Evolutionary conservation across 2,113 vertebrate genomes (phyloP), one percentile per base, ranked within the genome.

Genomic region (Herpetotheres cachinnans): DNA sequence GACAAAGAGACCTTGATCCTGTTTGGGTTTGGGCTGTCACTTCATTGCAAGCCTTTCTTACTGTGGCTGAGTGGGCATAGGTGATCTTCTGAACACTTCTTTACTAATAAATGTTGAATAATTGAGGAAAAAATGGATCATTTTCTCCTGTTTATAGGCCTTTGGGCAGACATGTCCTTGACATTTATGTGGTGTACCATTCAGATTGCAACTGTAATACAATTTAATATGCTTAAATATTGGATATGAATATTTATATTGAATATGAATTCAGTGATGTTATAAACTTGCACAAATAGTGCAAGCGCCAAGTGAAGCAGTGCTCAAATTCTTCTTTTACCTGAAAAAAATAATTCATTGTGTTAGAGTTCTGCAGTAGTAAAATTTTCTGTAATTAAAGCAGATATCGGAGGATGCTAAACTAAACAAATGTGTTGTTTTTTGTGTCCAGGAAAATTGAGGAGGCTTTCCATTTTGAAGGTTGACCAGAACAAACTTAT

Each of bases 401-500:
- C 38, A 32, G 26, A 14, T 42, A 27, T 38, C 4, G 10, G 59
- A 71, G 16, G 6, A 24, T 44, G n/a, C 42, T 46, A n/a, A 54
- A 56, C 19, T 74, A 18, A 90, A 74, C 32, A 80, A 72, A 25
- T 19, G 27, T 19, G 46, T 16, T 40, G 40, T 86, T 81, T 94
- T 93, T 52, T 80, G 66, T 85, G 9, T 55, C 38, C 94, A 99
- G 99, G 99, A 94, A 99, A 99, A 96, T 81, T 99, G 73, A 98
- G 96, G 91, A 98, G 98, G 49, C 98, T 99, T 70, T 99, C 99
- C 1, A 99, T 99, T 93, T 96, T 99, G 97, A 99, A 99, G 97
- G 99, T 98, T 56, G 99, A 99, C 97, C 99, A 99, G 98, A 99
- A 99, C 95, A 98, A 98, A 76, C 98, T 99, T 66, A 91, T 98